Evolutionary conservation across 2,113 vertebrate species (phyloP).

Genomic region (Protomyctophum bolini): DNA sequence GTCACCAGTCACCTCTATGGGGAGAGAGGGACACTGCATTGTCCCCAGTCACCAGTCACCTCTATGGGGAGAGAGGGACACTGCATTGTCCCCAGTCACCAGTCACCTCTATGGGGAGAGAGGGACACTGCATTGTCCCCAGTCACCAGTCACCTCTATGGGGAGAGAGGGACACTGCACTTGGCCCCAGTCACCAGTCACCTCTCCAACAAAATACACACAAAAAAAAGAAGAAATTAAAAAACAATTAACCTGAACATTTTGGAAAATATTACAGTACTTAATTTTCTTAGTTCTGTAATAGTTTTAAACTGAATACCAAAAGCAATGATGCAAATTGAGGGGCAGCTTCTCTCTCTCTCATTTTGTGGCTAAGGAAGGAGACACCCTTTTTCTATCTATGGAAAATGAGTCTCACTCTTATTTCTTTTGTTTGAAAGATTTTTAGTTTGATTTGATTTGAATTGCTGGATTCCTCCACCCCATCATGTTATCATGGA

Average conservation of each 20-base stretch:
- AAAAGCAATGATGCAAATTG: conserved; percentile 49
- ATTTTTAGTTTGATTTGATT: conserved; percentile 70
- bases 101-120: too few species aligned
- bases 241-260: conserved; percentile 56
- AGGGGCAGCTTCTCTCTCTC: conserved; percentile 46
- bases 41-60: too few species aligned
- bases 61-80: too few species aligned
- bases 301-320: conserved; percentile 61
- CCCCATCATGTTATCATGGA: conserved; percentile 58
- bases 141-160: too few species aligned
- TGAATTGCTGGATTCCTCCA: conserved; percentile 56
- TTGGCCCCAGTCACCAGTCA: conserved; percentile 33
- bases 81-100: too few species aligned
- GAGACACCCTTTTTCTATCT: conserved; percentile 58
- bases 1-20: too few species aligned
- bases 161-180: conserved; percentile 33
- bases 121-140: too few species aligned
- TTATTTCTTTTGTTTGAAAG: conserved; percentile 65
- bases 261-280: conserved; percentile 63
- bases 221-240: conserved; percentile 26
- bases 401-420: conserved; percentile 52
- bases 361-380: conserved; percentile 56
- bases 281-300: conserved; percentile 68
- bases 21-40: too few species aligned
- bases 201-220: conserved; percentile 51